phyloP scores from a whole-genome alignment of 2,797 vertebrate genomes.

The Macropodus opercularis region DNA sequence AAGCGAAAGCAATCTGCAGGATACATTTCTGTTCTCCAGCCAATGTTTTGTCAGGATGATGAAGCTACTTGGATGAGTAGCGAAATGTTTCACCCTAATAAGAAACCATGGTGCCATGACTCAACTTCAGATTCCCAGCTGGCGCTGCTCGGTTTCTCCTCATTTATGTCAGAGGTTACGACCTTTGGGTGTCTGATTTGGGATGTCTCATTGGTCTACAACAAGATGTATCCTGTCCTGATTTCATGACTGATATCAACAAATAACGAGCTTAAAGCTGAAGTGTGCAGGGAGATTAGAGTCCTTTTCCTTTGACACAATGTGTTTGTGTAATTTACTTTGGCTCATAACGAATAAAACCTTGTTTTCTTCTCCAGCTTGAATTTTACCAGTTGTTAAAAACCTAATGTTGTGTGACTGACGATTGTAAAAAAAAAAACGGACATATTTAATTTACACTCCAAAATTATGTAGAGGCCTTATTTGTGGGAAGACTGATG shows the following conservation, averaged over 20 bases:
- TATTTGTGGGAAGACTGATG: background rate
- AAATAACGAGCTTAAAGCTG: background rate
- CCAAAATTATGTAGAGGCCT: background rate
- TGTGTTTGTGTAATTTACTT: background rate
- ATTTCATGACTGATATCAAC: no score
- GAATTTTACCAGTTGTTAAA: background rate
- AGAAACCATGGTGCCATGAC: no score
- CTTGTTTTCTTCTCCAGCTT: background rate
- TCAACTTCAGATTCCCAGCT: conserved; percentile 9
- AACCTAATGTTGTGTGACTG: background rate
- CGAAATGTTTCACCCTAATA: no score
- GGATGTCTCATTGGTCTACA: background rate
- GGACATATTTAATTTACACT: conserved; percentile 11
- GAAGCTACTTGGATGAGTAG: no score
- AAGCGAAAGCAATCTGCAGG: no score
- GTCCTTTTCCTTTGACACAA: background rate
- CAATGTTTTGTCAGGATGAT: no score
- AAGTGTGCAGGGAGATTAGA: background rate
- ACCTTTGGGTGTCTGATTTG: background rate
- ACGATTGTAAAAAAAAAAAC: background rate
- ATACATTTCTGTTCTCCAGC: no score
- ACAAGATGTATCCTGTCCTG: background rate
- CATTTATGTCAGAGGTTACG: conserved; percentile 21
- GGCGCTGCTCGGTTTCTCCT: conserved; percentile 4
- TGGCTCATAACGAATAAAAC: background rate